Conservation (phyloP, 2,113 vertebrate species). For the Oncorhynchus clarkii region DNA sequence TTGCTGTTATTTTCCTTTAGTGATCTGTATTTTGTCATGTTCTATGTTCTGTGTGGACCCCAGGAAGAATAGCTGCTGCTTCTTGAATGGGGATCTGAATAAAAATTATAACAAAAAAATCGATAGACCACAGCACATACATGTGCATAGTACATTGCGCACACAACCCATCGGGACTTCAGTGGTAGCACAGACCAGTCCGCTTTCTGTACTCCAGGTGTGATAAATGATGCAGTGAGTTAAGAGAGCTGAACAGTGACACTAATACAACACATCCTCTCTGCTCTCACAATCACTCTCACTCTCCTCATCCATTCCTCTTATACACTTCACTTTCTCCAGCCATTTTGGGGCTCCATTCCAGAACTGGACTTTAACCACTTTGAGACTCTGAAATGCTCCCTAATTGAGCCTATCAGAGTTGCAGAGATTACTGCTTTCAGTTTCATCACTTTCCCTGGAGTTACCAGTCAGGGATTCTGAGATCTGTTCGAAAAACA, state of each 20-base stretch:
- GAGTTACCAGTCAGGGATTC: slow-evolving; percentile 57
- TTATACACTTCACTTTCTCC: slow-evolving; percentile 13
- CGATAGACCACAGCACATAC: no score
- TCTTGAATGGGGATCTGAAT: no score
- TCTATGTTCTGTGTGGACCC: no score
- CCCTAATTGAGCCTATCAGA: neutral
- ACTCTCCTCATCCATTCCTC: neutral
- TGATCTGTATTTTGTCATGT: no score
- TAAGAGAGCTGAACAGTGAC: slow-evolving; percentile 19
- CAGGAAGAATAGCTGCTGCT: no score
- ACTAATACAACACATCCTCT: neutral
- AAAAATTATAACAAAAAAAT: no score
- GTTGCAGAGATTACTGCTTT: slow-evolving; percentile 43
- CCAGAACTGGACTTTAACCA: no score
- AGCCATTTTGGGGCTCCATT: slow-evolving; percentile 34
- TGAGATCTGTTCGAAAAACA: slow-evolving; percentile 21
- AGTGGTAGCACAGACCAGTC: no score
- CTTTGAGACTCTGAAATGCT: no score
- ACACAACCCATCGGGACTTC: no score
- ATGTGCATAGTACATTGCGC: no score
- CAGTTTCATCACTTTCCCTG: slow-evolving; percentile 34
- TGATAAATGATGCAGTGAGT: slow-evolving; percentile 18
- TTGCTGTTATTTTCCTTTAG: no score
- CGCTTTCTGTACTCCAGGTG: neutral
- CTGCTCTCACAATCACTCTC: neutral